Evolutionary conservation across 2,113 vertebrate genomes (phyloP).

Genomic region (Atractosteus spatula): DNA sequence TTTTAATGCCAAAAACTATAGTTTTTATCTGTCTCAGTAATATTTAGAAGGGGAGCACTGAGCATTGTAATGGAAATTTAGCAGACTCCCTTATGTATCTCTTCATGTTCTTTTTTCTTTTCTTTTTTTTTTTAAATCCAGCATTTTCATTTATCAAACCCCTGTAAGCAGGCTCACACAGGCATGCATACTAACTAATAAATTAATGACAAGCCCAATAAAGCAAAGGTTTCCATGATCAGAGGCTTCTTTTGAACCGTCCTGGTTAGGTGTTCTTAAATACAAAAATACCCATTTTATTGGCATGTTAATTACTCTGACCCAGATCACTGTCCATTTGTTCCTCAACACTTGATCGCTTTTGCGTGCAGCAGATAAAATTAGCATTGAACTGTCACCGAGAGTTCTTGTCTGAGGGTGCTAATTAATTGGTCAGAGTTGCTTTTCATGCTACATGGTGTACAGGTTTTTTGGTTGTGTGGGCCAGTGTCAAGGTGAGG

Average conservation of each 20-base stretch:
- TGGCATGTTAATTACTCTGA: slow-evolving; percentile 35
- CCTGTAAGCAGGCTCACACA: slow-evolving; percentile 40
- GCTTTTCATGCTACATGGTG: neutral
- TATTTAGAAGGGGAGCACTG: slow-evolving; percentile 48
- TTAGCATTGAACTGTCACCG: neutral
- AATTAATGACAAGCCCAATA: slow-evolving; percentile 57
- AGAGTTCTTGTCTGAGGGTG: slow-evolving; percentile 7
- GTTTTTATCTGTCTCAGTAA: slow-evolving; percentile 47
- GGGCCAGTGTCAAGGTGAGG: slow-evolving; percentile 24
- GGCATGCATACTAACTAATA: slow-evolving; percentile 53
- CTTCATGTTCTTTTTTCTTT: slow-evolving; percentile 40
- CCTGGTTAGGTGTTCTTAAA: neutral
- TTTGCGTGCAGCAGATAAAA: slow-evolving; percentile 11
- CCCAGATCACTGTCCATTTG: slow-evolving; percentile 12
- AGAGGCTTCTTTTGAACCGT: slow-evolving; percentile 33
- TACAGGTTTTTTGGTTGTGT: slow-evolving; percentile 23
- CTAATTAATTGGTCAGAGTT: slow-evolving; percentile 21
- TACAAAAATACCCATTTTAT: slow-evolving; percentile 11
- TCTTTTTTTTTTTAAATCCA: slow-evolving; percentile 27
- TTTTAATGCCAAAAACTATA: slow-evolving; percentile 55
- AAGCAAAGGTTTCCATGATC: slow-evolving; percentile 44
- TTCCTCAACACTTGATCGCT: neutral
- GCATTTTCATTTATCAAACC: slow-evolving; percentile 55
- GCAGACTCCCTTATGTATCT: slow-evolving; percentile 44
- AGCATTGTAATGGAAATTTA: slow-evolving; percentile 47